Evolutionary conservation across 2,888 invertebrate genomes (phyloP).

Genomic region (Drosophila tanythrix): DNA sequence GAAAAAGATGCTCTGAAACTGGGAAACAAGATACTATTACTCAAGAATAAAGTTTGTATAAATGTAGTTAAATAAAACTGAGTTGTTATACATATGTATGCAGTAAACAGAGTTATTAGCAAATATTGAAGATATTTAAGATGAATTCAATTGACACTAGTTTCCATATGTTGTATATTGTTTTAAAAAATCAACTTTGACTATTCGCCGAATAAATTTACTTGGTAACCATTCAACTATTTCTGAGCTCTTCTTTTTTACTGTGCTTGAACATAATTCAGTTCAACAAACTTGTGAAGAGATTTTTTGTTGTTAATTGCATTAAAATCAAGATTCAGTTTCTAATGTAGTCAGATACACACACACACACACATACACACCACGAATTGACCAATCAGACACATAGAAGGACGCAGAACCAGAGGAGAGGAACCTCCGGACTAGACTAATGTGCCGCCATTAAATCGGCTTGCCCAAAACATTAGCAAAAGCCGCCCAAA

Average conservation of each 20-base stretch:
- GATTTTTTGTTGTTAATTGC: not conserved
- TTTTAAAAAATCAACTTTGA: not conserved
- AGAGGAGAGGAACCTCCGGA: slow-evolving; percentile 4
- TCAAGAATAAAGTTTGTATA: too few species aligned
- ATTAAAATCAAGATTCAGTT: slow-evolving; percentile 3
- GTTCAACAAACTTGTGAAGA: slow-evolving; percentile 13
- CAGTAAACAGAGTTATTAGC: not conserved
- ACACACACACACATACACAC: not conserved
- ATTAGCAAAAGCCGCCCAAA: slow-evolving; percentile 48
- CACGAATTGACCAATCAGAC: slow-evolving; percentile 23
- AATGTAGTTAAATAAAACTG: too few species aligned
- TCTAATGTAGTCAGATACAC: slow-evolving; percentile 10
- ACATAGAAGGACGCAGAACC: slow-evolving; percentile 17
- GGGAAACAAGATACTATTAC: not conserved
- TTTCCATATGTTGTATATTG: not conserved
- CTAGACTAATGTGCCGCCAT: slow-evolving; percentile 64
- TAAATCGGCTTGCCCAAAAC: slow-evolving; percentile 68
- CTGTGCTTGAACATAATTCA: not conserved
- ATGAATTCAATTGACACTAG: not conserved
- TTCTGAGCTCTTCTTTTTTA: not conserved
- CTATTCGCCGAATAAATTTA: not conserved
- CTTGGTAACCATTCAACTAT: not conserved
- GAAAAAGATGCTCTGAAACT: not conserved
- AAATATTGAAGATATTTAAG: not conserved
- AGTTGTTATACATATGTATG: not conserved